Percentiles rank a stretch among this genome's conserved stretches.
Evolutionary conservation across 2,113 vertebrate genomes (phyloP).

Genomic region (Sylvicapra grimmia): DNA sequence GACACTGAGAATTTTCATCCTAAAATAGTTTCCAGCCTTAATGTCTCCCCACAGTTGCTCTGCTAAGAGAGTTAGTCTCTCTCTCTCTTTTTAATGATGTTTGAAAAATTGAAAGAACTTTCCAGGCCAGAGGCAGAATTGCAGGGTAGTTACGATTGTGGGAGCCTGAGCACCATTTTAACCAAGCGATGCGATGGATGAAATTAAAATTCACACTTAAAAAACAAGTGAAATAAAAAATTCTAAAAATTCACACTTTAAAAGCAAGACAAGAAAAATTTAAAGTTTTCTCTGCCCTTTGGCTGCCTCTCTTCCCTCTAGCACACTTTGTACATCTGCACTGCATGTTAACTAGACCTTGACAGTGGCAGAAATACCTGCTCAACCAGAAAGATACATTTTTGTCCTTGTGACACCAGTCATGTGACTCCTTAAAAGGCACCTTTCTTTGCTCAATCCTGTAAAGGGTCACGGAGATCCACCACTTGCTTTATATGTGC

Average conservation of each 20-base stretch:
- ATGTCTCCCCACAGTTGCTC: not conserved
- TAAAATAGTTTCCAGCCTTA: not conserved
- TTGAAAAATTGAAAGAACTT: constrained; percentile 5
- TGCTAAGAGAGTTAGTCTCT: not conserved
- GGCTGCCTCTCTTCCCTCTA: not conserved
- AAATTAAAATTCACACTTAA: not conserved
- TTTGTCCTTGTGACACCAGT: not conserved
- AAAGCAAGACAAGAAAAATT: not conserved
- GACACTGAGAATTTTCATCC: not conserved
- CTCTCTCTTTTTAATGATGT: not conserved
- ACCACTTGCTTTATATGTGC: not conserved
- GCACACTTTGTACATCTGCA: not conserved
- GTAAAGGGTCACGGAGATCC: not conserved
- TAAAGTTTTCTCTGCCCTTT: not conserved
- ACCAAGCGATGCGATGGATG: not conserved
- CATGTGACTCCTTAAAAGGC: not conserved
- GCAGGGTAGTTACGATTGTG: not conserved
- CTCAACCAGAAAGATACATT: not conserved
- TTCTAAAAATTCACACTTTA: not conserved
- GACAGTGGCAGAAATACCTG: not conserved
- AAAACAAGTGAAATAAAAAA: not conserved
- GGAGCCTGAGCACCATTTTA: not conserved
- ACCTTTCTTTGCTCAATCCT: not conserved
- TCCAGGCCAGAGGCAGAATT: constrained; percentile 3
- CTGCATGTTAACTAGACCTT: not conserved